Percentiles rank a stretch among this genome's conserved stretches.
phyloP scores from a whole-genome alignment of 2,113 vertebrate genomes.

The Gymnogyps californianus region DNA sequence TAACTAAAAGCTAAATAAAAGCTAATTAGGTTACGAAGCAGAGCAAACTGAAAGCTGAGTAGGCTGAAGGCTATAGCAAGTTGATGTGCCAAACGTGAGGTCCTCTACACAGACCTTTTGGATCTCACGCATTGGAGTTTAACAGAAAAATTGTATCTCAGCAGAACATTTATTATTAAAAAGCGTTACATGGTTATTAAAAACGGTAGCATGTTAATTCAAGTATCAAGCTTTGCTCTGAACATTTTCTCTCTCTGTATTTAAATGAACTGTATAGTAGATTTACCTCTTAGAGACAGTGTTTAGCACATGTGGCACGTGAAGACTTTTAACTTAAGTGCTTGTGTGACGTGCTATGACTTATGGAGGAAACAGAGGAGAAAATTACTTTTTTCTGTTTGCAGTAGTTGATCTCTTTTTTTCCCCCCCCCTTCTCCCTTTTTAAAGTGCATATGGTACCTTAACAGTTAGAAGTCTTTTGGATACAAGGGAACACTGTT shows the following conservation, averaged over 20 bases:
- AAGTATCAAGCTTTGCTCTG: neutral
- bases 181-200: neutral
- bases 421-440: slow-evolving; percentile 33
- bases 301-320: neutral
- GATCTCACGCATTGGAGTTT: neutral
- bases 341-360: neutral
- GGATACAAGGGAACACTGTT: slow-evolving; percentile 96
- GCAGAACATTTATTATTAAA: neutral
- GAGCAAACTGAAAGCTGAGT: neutral
- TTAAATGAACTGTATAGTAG: neutral
- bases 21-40: neutral
- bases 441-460: slow-evolving; percentile 90
- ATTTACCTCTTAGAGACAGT: neutral
- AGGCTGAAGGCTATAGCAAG: neutral
- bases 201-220: neutral
- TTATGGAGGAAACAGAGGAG: neutral
- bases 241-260: neutral
- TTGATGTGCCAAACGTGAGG: neutral
- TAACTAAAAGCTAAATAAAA: neutral
- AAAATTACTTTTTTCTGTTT: neutral
- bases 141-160: neutral
- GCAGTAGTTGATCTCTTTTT: neutral
- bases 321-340: neutral
- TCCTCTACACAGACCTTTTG: neutral
- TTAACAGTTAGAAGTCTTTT: slow-evolving; percentile 96